Percentiles rank a stretch among this genome's conserved stretches.
These are phyloP conservation scores for Metellina segmentata DNA, from an alignment of 2,888 invertebrate species.

Conservation along the genomic window DNA sequence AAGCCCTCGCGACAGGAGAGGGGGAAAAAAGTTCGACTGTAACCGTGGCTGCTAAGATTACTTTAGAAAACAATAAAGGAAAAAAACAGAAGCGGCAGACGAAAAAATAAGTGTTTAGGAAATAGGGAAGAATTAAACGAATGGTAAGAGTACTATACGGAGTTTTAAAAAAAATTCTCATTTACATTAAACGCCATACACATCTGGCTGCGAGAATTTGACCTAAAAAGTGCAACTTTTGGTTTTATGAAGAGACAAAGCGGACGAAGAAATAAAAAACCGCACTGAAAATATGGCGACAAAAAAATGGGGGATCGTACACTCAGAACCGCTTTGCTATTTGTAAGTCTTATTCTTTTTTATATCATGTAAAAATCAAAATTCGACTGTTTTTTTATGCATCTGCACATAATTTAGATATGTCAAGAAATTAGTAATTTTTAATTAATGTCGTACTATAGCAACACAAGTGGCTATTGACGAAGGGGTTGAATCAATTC, in stretches of 20 bases:
- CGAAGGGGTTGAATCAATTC: too few relatives aligned
- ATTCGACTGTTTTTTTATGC: not conserved
- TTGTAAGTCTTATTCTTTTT: not conserved
- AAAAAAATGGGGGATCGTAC: slow-evolving; percentile 11
- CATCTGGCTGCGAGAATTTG: slow-evolving; percentile 52
- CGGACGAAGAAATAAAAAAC: slow-evolving; percentile 20
- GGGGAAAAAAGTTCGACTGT: slow-evolving; percentile 11
- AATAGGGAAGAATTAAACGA: slow-evolving; percentile 52
- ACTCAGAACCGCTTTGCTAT: not conserved
- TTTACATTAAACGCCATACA: slow-evolving; percentile 58
- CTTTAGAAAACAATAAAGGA: slow-evolving; percentile 43
- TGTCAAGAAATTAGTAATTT: too few relatives aligned
- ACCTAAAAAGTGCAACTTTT: slow-evolving; percentile 64
- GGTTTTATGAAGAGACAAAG: slow-evolving; percentile 56
- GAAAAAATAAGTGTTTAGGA: slow-evolving; percentile 28
- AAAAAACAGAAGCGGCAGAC: not conserved
- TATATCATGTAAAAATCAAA: not conserved
- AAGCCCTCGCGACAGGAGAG: slow-evolving; percentile 21
- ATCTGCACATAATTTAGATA: not conserved
- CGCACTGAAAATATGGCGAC: slow-evolving; percentile 33
- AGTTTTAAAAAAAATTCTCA: slow-evolving; percentile 30
- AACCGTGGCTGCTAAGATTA: slow-evolving; percentile 46
- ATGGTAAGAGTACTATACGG: slow-evolving; percentile 6
- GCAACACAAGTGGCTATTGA: too few relatives aligned
- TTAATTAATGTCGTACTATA: not conserved